Conservation (phyloP, 1,140 invertebrate genomes). For the Drosophila lacertosa region DNA sequence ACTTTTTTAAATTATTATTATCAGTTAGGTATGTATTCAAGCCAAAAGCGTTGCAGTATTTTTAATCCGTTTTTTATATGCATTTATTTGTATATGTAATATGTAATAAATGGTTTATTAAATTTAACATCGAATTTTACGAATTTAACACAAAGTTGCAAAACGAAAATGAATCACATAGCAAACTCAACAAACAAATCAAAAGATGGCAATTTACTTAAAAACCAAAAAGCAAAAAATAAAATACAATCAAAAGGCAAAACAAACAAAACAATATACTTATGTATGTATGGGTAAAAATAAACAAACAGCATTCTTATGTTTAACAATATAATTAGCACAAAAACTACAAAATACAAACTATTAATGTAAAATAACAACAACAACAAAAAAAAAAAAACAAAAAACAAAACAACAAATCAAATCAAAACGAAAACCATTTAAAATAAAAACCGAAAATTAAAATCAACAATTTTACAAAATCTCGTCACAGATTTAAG, state of each 20-base stretch:
- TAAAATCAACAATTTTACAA: slow-evolving; percentile 62
- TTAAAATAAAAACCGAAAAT: slow-evolving; percentile 55
- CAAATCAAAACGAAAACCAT: slow-evolving; percentile 1
- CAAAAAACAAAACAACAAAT: slow-evolving; percentile 65
- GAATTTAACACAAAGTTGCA: slow-evolving; percentile 69
- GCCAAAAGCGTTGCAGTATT: slow-evolving; percentile 35
- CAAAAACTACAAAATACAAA: slow-evolving; percentile 79
- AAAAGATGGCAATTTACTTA: slow-evolving; percentile 62
- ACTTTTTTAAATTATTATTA: slow-evolving; percentile 49
- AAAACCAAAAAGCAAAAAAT: slow-evolving; percentile 56
- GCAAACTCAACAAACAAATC: slow-evolving; percentile 53
- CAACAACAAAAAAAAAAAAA: slow-evolving; percentile 15
- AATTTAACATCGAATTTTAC: slow-evolving; percentile 82
- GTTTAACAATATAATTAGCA: slow-evolving; percentile 78
- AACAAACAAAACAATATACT: slow-evolving; percentile 48
- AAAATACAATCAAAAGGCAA: slow-evolving; percentile 72
- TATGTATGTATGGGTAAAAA: slow-evolving; percentile 38
- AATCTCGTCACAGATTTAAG: too few relatives aligned
- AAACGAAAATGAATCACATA: slow-evolving; percentile 37
- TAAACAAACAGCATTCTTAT: slow-evolving; percentile 63
- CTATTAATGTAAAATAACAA: slow-evolving; percentile 80
- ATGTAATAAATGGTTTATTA: slow-evolving; percentile 74
- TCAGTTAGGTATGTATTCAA: slow-evolving; percentile 8
- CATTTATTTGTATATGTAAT: slow-evolving; percentile 69
- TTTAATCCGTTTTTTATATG: slow-evolving; percentile 70